Percentiles rank a stretch among this genome's conserved stretches.
phyloP scores from a whole-genome alignment of 2,113 vertebrate genomes.

The Paramormyrops kingsleyae region DNA sequence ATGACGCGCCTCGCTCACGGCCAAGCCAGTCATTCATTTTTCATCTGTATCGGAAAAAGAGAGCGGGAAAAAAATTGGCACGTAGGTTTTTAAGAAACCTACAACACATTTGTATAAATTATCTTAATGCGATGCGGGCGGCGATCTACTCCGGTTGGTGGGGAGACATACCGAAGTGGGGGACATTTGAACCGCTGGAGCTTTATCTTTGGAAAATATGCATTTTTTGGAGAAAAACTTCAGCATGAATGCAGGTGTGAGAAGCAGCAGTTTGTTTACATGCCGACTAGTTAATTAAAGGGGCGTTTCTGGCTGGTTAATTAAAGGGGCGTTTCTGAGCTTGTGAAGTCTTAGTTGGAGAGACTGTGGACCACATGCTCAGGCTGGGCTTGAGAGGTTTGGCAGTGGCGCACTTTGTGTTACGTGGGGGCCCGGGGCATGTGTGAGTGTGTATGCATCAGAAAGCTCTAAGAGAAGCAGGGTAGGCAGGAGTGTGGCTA shows the following conservation, averaged over 20 bases:
- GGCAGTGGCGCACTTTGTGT: not conserved
- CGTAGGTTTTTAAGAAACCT: constrained; percentile 5
- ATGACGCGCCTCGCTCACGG: constrained; percentile 23
- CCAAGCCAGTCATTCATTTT: constrained; percentile 33
- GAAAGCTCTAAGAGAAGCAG: not conserved
- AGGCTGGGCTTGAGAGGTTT: not conserved
- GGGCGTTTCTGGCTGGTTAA: not conserved
- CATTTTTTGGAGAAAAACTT: not conserved
- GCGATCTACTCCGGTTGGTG: not conserved
- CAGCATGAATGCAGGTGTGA: not conserved
- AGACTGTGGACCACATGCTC: not conserved
- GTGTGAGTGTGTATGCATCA: not conserved
- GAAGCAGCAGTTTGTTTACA: not conserved
- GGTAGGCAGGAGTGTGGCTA: not conserved
- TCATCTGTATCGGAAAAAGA: constrained; percentile 24
- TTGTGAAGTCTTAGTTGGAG: not conserved
- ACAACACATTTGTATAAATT: constrained; percentile 3
- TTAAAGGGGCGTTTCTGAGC: not conserved
- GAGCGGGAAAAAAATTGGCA: not conserved
- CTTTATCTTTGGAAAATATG: not conserved
- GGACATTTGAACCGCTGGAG: not conserved
- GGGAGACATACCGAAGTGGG: not conserved
- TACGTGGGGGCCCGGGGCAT: not conserved
- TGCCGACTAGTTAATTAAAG: not conserved
- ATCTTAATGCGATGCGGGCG: constrained; percentile 13